Evolutionary conservation across 1,140 invertebrate genomes (phyloP), one percentile per base, ranked within the genome.

Genomic region (Ips typographus): DNA sequence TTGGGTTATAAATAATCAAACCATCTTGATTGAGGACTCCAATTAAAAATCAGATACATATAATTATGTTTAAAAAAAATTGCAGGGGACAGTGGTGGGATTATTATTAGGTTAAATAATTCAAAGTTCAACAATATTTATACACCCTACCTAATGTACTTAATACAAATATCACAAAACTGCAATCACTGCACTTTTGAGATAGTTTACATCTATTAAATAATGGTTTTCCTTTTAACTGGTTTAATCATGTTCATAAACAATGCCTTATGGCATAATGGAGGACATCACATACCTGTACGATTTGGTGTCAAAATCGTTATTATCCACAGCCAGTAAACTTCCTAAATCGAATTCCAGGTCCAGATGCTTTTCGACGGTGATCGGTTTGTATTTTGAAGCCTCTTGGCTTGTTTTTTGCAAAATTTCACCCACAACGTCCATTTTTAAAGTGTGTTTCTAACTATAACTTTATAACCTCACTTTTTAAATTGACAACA

Each of bases 301-400:
- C 65, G 79, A 76, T 73, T 85, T 84, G 42, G 80, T 71, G 72
- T 91, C 84, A 68, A 92, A 83, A 72, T 86, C 85, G 76, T 91
- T 91, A 55, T 83, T 85, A 77, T 92, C 90, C 22, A 81, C 84
- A 39, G 85, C 86, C 5, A 92, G 80, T 22, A 92, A 80, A 37
- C 84, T 86, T 68, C 90, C 91, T 65, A 89, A 73, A 77, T 92
- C 90, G 65, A 87, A 83, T n/a, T 90, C 86, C 41, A 90, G 80
- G 62, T 91, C 89, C 41, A 91, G 80, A 77, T 90, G 86, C 76
- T 92, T 92, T 49, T 89, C 83, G 38, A 91, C 90, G 37, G 80
- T 84, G 8, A 88, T 89, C 43, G 87, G 82, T 77, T 90, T 90
- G 74, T 86, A 88, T 78, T 88, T 88, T 69, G 85, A 84, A 40